Evolutionary conservation across 2,888 invertebrate genomes (phyloP).

Genomic region (Eueremaeus valkanovi): DNA sequence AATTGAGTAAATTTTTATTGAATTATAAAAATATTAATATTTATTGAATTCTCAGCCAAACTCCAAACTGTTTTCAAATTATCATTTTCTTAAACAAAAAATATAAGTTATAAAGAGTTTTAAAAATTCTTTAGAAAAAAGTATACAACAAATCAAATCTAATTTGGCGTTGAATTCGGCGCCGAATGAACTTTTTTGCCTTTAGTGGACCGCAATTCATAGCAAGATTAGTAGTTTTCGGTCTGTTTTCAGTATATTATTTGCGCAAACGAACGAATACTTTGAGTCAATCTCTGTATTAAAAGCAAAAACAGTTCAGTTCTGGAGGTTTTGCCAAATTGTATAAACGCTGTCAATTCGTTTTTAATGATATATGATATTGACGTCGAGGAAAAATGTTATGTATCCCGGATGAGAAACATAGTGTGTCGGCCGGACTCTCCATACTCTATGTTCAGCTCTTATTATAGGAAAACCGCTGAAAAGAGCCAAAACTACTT

Average conservation of each 20-base stretch:
- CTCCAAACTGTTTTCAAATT: neutral
- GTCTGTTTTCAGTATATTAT: neutral
- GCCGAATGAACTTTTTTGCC: neutral
- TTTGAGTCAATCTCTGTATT: neutral
- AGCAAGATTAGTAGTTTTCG: neutral
- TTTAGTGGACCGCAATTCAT: neutral
- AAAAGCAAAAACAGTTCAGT: neutral
- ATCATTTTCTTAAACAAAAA: neutral
- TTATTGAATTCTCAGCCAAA: no score
- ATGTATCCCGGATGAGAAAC: conserved; percentile 31
- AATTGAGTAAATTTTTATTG: no score
- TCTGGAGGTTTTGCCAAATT: no score
- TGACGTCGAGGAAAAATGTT: neutral
- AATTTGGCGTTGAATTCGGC: conserved; percentile 17
- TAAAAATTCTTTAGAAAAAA: neutral
- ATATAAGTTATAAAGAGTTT: neutral
- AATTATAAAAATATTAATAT: neutral
- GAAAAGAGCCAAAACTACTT: neutral
- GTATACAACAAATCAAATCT: neutral
- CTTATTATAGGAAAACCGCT: neutral
- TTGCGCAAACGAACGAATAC: neutral
- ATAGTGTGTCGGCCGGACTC: neutral
- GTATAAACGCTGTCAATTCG: conserved; percentile 22
- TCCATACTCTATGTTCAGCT: neutral
- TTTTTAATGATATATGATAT: conserved; percentile 35